phyloP scores from a whole-genome alignment of 2,888 invertebrate genomes.

The Eustalomyia histrio region DNA sequence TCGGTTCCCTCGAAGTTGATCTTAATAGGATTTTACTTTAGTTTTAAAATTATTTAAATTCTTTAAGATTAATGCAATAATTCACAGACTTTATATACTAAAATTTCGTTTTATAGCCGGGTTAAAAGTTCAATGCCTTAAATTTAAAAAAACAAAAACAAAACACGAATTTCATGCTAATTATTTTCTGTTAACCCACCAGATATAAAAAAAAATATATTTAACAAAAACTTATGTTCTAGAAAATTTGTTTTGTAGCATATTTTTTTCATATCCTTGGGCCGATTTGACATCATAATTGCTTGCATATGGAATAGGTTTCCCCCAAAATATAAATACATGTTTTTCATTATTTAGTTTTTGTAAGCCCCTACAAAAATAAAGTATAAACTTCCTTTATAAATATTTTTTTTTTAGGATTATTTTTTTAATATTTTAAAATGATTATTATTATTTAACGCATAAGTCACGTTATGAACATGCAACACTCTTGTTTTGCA shows the following conservation, averaged over 20 bases:
- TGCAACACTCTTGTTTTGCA: slow-evolving; percentile 36
- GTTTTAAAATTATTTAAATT: too few species aligned
- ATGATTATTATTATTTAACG: slow-evolving; percentile 56
- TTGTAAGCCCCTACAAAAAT: not conserved
- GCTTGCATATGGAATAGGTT: slow-evolving; percentile 69
- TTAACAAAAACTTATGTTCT: slow-evolving; percentile 9
- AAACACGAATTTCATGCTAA: not conserved
- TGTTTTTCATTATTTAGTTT: slow-evolving; percentile 45
- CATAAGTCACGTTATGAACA: slow-evolving; percentile 61
- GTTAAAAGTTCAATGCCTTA: not conserved
- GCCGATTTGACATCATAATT: slow-evolving; percentile 76
- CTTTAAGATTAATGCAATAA: too few species aligned
- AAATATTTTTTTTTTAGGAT: slow-evolving; percentile 31
- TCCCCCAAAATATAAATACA: slow-evolving; percentile 18
- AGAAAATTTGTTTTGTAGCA: not conserved
- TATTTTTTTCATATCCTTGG: slow-evolving; percentile 66
- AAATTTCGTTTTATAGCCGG: too few species aligned
- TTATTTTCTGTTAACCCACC: not conserved
- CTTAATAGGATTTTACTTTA: too few species aligned
- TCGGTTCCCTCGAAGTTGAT: too few species aligned
- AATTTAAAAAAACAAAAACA: not conserved
- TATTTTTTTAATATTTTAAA: slow-evolving; percentile 10
- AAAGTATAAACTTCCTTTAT: slow-evolving; percentile 31
- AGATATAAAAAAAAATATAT: not conserved
- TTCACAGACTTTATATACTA: too few species aligned